A percentile compares a stretch with the other conserved stretches of the same genome.
Conservation (phyloP, 2,888 invertebrate species). For the Aelia acuminata region DNA sequence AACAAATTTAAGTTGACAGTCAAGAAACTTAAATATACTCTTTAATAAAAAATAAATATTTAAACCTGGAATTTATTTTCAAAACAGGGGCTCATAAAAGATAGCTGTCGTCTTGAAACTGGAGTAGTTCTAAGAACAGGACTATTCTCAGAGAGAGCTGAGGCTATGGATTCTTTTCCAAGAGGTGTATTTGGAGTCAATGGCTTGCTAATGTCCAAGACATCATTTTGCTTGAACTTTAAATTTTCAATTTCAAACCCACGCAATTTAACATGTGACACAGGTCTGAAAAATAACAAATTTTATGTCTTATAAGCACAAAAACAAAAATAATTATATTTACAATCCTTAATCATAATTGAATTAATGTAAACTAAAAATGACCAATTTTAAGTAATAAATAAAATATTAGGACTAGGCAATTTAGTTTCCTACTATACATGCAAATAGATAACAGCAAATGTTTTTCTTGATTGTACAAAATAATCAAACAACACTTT, state of each 20-base stretch:
- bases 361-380: too few species aligned
- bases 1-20: neutral
- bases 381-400: neutral
- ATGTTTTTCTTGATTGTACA: neutral
- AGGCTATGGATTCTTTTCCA: neutral
- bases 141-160: neutral
- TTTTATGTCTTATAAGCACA: neutral
- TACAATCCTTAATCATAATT: too few species aligned
- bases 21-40: neutral
- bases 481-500: neutral
- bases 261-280: neutral
- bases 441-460: too few species aligned
- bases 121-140: neutral
- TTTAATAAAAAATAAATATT: neutral
- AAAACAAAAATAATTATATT: neutral
- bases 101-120: conserved; percentile 1
- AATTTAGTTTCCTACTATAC: too few species aligned
- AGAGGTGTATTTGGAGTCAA: neutral
- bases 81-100: conserved; percentile 16
- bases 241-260: conserved; percentile 14
- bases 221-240: conserved; percentile 21
- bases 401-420: neutral
- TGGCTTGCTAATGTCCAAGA: neutral
- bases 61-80: neutral
- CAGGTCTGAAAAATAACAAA: conserved; percentile 5